Evolutionary conservation across 2,888 invertebrate genomes (phyloP).

Genomic region (Limnephilus auricula): DNA sequence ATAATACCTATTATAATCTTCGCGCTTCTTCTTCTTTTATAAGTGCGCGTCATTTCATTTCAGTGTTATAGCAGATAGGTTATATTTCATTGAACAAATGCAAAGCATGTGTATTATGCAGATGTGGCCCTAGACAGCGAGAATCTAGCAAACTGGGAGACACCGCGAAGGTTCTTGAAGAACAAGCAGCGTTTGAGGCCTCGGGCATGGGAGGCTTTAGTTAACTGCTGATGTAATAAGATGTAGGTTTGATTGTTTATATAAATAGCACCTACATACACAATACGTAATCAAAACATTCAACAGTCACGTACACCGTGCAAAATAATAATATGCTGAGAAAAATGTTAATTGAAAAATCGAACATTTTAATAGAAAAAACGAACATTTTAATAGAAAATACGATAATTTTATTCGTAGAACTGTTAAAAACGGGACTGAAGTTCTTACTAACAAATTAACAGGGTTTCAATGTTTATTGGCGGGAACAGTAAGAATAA

Average conservation of each 20-base stretch:
- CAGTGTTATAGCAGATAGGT: not conserved
- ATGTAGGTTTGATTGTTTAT: not conserved
- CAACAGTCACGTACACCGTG: not conserved
- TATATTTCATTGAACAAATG: constrained; percentile 10
- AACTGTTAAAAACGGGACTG: too few relatives aligned
- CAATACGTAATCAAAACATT: not conserved
- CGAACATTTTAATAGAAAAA: too few relatives aligned
- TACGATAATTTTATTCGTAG: too few relatives aligned
- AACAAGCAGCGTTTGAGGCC: not conserved
- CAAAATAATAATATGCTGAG: not conserved
- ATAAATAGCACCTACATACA: not conserved
- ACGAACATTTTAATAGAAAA: too few relatives aligned
- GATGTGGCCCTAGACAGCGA: not conserved
- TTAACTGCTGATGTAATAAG: not conserved
- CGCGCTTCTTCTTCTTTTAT: too few relatives aligned
- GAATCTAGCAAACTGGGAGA: not conserved
- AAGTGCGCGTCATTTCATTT: constrained; percentile 24
- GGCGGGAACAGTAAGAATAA: too few relatives aligned
- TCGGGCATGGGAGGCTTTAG: not conserved
- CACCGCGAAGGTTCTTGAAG: not conserved
- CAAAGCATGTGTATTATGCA: not conserved
- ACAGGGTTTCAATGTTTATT: too few relatives aligned
- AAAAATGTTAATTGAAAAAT: too few relatives aligned
- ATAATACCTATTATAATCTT: constrained; percentile 16
- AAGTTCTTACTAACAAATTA: too few relatives aligned